Evolutionary conservation across 2,888 invertebrate species (phyloP), one percentile per base, ranked within the genome.

Genomic region (Acrobasis repandana): DNA sequence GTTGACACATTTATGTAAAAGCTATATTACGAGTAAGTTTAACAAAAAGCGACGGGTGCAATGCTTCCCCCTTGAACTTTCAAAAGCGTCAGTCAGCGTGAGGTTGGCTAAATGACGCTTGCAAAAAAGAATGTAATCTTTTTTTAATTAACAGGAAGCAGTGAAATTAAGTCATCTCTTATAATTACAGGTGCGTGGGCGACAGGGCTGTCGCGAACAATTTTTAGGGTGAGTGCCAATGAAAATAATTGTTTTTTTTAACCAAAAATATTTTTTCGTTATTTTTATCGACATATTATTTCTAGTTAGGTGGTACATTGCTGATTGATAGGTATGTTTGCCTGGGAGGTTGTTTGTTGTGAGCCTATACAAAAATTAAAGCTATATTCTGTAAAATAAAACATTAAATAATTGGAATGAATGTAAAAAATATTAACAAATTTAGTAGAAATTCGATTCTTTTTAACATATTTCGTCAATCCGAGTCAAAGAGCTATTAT

Each of bases 71-170:
- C 34, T 48, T 58, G 49, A 49, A 38, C 34, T 48, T 61, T 60
- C 61, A 51, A 70, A 74, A 69, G 57, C 64, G 66, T 68, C 63
- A 69, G 67, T 72, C 72, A 71, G 57, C 66, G 58, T 72, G 73
- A 73, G 65, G 56, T 62, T 57, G 60, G 49, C 50, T 63, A 62
- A 61, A 48, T 54, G 58, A 58, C 56, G 61, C 63, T 64, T 63
- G 69, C 69, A 71, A 68, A 74, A 75, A 82, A 80, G 75, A 76
- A 66, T 70, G 71, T 79, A 77, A 79, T 79, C 71, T 80, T 75
- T 76, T 79, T 79, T 74, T 79, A 82, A 82, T 82, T 79, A 79
- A 75, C 75, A 73, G 74, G 70, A 70, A 73, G 66, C 62, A 65
- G 64, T 65, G 73, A 72, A 80, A 82, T 80, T 76, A 77, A 80